Evolutionary conservation across 2,113 vertebrate species (phyloP), one percentile per base, ranked within the genome.

Genomic region (Lipophrys pholis): DNA sequence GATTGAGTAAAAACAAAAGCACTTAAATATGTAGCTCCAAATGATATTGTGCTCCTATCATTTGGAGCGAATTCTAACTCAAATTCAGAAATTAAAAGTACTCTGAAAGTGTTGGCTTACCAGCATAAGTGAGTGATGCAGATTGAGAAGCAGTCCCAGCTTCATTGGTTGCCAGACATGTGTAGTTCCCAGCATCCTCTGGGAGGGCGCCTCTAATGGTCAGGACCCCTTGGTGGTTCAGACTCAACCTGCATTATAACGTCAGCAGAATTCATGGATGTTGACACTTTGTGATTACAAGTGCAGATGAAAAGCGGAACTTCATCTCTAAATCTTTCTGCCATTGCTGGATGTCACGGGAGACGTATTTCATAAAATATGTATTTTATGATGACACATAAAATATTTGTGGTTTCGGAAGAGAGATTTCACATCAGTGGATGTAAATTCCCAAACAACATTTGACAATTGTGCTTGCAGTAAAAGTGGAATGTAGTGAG

Each of bases 121-220:
- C 97, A 79, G 82, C 86, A 78, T 91, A 94, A 46, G 69, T 91
- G 6, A 95, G 79, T 11, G 76, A 63, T 9, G 76, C 88, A 5
- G 73, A 68, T 38, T 92, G 90, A 57, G 79, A 87, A 43, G 76
- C 82, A 2, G 61, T 87, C 45, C 97, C 97, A 43, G 93, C 91
- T 1, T 83, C 64, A 1, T 95, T 98, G 85, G 84, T 53, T 6
- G 97, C 97, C 0, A 82, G 72, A 85, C 97, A 98, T 72, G 93
- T 97, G 85, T 98, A 98, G 83, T 95, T 96, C 84, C 97, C 97
- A 60, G 96, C 94, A 85, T 98, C 96, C 87, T 95, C 94, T n/a
- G 94, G 94, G 71, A 89, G 62, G 1, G 96, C 90, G 1, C 76
- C 93, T 63, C 51, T 90, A 71, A 98, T 96, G 84, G 90, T 90